Percentiles rank a stretch among this genome's conserved stretches.
phyloP scores from a whole-genome alignment of 2,797 vertebrate genomes.

The Phataginus tetradactyla region DNA sequence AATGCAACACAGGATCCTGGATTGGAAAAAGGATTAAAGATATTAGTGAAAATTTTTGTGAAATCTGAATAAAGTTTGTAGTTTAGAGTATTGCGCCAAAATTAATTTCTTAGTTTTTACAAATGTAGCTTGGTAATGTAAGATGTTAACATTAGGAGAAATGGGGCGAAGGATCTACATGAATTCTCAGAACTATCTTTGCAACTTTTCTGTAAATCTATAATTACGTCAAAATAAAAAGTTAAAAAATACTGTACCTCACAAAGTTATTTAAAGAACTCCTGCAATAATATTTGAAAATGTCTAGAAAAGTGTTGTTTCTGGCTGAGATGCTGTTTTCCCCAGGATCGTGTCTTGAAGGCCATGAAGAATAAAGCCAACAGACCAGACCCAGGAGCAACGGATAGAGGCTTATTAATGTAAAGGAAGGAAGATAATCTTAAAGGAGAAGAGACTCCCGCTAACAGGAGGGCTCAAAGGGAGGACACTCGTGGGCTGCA shows the following conservation, averaged over 20 bases:
- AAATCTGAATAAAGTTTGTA: neutral
- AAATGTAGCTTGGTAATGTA: neutral
- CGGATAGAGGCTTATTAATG: too few relatives aligned
- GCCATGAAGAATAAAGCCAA: too few relatives aligned
- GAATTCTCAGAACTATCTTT: neutral
- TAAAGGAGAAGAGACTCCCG: too few relatives aligned
- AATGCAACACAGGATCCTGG: neutral
- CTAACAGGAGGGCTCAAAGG: too few relatives aligned
- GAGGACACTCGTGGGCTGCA: too few relatives aligned
- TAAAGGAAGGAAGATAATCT: too few relatives aligned
- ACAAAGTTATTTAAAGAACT: neutral
- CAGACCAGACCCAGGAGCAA: too few relatives aligned
- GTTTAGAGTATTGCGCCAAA: neutral
- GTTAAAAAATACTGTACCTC: neutral
- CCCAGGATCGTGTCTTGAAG: too few relatives aligned
- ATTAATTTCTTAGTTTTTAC: neutral
- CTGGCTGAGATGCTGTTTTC: too few relatives aligned
- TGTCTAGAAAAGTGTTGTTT: neutral
- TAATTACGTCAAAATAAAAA: slow-evolving; percentile 1
- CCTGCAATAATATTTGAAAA: neutral
- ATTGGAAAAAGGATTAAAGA: neutral
- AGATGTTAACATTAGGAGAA: neutral
- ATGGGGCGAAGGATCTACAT: neutral
- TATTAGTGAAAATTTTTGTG: neutral
- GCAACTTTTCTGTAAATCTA: neutral